Percentiles rank a stretch among this genome's conserved stretches.
Conservation (phyloP, 2,888 invertebrate species). For the Torymus texanus region DNA sequence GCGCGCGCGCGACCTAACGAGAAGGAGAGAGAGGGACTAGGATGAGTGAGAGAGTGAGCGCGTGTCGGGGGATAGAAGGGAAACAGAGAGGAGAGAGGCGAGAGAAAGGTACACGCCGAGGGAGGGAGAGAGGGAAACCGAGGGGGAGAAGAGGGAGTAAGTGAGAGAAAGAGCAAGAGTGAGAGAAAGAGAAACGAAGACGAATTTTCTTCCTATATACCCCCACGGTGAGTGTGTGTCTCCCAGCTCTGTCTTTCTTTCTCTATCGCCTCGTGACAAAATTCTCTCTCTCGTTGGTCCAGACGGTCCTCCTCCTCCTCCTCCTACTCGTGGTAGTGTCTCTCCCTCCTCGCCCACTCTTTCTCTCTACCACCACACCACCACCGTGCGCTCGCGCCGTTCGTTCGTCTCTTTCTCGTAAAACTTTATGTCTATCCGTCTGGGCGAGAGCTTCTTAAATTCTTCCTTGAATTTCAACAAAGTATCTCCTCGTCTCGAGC, state of each 20-base stretch:
- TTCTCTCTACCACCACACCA: not conserved
- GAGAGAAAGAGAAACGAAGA: slow-evolving; percentile 58
- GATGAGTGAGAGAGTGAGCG: slow-evolving; percentile 34
- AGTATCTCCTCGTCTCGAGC: slow-evolving; percentile 45
- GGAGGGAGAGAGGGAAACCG: slow-evolving; percentile 58
- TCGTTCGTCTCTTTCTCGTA: slow-evolving; percentile 45
- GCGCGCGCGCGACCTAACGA: slow-evolving; percentile 40
- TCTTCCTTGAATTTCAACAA: slow-evolving; percentile 51
- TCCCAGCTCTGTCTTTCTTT: not conserved
- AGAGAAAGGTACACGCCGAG: slow-evolving; percentile 52
- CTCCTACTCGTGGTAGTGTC: not conserved
- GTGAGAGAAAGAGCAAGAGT: slow-evolving; percentile 30
- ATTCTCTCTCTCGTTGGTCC: slow-evolving; percentile 50
- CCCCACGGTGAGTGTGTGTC: slow-evolving; percentile 44
- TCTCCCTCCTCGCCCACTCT: slow-evolving; percentile 18
- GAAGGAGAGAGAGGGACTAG: slow-evolving; percentile 63
- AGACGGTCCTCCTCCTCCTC: slow-evolving; percentile 40
- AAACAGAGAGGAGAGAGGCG: slow-evolving; percentile 57
- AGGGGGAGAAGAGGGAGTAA: slow-evolving; percentile 55
- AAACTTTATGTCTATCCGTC: slow-evolving; percentile 53
- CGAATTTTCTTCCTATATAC: slow-evolving; percentile 60
- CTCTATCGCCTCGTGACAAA: slow-evolving; percentile 54
- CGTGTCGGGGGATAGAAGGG: slow-evolving; percentile 59
- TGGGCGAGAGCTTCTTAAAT: slow-evolving; percentile 46
- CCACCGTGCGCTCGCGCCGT: slow-evolving; percentile 1